Percentiles rank a stretch among this genome's conserved stretches.
Conservation (phyloP, 1,140 invertebrate species). For the Drosophila subpulchrella region DNA sequence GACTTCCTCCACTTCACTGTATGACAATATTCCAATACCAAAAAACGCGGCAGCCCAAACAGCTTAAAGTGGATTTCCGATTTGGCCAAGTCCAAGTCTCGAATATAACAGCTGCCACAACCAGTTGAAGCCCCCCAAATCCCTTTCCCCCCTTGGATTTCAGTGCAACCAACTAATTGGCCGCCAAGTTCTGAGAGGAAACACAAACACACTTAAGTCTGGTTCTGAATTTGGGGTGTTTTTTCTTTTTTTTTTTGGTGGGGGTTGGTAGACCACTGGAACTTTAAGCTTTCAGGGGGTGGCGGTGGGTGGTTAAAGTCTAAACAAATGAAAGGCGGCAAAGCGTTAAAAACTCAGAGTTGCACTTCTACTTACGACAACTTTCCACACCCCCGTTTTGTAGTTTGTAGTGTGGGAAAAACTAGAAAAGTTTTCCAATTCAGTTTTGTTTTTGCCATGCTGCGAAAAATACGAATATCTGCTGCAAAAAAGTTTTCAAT, state of each 20-base stretch:
- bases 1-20: conserved; percentile 9
- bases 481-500: conserved; percentile 72
- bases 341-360: conserved; percentile 74
- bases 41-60: conserved; percentile 24
- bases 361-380: conserved; percentile 50
- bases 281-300: conserved; percentile 50
- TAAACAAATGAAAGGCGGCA: conserved; percentile 77
- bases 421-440: conserved; percentile 74
- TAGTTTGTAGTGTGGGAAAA: conserved; percentile 16
- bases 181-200: conserved; percentile 51
- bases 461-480: conserved; percentile 71
- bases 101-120: conserved; percentile 37
- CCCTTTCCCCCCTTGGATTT: background rate
- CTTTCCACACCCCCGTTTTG: conserved; percentile 19
- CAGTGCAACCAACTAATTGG: conserved; percentile 45
- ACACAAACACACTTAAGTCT: conserved; percentile 43
- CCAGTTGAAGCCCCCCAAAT: conserved; percentile 20
- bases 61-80: conserved; percentile 57
- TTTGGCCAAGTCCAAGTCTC: conserved; percentile 31
- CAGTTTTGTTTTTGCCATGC: conserved; percentile 63
- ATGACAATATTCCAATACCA: conserved; percentile 29
- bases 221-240: conserved; percentile 21
- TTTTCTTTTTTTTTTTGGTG: conserved; percentile 5
- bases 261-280: conserved; percentile 6
- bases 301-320: conserved; percentile 20